phyloP scores from a whole-genome alignment of 2,113 vertebrate species.

The Ochotona princeps region DNA sequence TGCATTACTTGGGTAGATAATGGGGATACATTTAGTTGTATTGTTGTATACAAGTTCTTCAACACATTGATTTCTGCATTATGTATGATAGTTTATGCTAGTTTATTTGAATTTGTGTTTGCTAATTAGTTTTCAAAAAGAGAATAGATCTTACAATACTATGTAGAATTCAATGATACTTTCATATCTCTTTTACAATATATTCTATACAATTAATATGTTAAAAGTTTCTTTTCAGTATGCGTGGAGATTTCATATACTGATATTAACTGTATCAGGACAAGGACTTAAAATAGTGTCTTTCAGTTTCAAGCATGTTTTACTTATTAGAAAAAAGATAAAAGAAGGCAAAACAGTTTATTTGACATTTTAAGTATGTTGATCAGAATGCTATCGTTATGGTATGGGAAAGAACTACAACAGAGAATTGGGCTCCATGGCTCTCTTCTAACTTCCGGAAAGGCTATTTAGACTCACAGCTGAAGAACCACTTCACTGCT shows the following conservation, averaged over 20 bases:
- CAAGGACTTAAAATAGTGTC: background rate
- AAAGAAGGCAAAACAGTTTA: background rate
- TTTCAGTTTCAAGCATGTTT: background rate
- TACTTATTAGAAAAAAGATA: background rate
- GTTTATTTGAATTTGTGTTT: background rate
- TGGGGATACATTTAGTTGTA: background rate
- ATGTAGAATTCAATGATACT: background rate
- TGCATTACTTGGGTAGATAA: background rate
- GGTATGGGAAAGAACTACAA: background rate
- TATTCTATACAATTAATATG: background rate
- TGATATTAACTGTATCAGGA: slow-evolving; percentile 8
- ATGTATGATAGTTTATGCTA: background rate
- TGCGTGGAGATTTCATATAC: background rate
- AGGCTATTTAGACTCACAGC: slow-evolving; percentile 64
- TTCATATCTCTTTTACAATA: background rate
- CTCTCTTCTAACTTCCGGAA: slow-evolving; percentile 57
- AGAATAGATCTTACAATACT: background rate
- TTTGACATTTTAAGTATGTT: background rate
- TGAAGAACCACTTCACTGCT: slow-evolving; percentile 36
- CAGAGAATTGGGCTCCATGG: background rate
- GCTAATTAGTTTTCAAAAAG: slow-evolving; percentile 22
- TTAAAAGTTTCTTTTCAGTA: background rate
- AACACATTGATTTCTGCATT: background rate
- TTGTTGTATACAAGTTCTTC: background rate
- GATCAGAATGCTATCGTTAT: background rate